Evolutionary conservation across 2,113 vertebrate species (phyloP).

Genomic region (Glareola pratincola): DNA sequence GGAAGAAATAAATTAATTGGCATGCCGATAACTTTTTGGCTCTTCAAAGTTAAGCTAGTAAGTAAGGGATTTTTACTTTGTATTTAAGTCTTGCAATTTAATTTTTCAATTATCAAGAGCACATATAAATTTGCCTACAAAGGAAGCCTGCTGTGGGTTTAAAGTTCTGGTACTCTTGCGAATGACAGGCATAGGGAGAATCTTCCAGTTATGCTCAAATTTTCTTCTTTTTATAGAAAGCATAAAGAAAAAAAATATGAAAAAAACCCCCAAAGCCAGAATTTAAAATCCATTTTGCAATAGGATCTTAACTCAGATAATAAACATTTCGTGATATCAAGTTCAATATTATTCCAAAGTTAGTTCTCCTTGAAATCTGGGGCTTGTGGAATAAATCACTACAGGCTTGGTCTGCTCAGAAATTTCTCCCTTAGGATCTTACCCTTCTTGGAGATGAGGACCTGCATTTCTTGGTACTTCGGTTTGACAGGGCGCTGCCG

Average conservation of each 20-base stretch:
- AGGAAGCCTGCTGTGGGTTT: not conserved
- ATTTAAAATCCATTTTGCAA: not conserved
- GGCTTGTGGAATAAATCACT: not conserved
- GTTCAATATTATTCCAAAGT: not conserved
- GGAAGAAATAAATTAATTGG: not conserved
- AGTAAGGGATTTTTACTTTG: not conserved
- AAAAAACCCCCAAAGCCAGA: not conserved
- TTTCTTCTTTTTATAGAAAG: not conserved
- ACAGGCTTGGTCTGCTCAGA: not conserved
- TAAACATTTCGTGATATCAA: not conserved
- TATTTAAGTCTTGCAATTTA: not conserved
- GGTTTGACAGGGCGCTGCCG: not conserved
- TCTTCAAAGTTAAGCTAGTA: not conserved
- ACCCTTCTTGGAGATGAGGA: not conserved
- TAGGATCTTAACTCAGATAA: not conserved
- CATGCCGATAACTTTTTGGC: not conserved
- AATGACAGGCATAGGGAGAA: not conserved
- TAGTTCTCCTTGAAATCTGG: not conserved
- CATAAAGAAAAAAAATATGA: not conserved
- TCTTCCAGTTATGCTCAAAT: not conserved
- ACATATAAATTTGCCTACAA: not conserved
- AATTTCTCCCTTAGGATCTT: not conserved
- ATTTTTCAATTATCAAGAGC: not conserved
- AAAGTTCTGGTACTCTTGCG: not conserved
- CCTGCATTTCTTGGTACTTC: not conserved